Base-by-base conservation (phyloP, 1,140 invertebrate genomes). In the Drosophila rhopaloa region DNA sequence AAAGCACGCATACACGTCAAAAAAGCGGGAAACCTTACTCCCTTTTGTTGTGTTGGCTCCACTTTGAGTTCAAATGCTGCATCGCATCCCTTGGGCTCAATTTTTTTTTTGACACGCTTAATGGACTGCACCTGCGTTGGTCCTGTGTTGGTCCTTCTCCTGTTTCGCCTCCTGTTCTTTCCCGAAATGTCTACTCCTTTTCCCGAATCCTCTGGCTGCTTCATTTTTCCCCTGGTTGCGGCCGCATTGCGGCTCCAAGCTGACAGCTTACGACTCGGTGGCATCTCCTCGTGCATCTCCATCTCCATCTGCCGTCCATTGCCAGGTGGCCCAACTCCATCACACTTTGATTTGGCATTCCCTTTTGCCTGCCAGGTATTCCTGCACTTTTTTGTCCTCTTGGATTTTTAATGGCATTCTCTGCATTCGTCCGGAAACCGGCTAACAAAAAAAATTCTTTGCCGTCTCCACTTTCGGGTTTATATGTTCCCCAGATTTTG, bases 321-420 rank as follows among this genome's bases (percentile, higher is more conserved):
- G 37, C 40, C 46, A 65, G 65, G 58, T 70, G 58, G 38, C 40
- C 55, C 44, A 29, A 11, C 66, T 58, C 53, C 72, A 77, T 89
- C 80, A 70, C 63, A 71, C 80, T 88, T 88, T 88, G 84, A 88
- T 88, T 88, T 88, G 70, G 84, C 80, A 88, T 88, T 89, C 84
- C 60, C 76, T 88, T 89, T 84, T 71, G 58, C 41, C 35, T 41
- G 66, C 27, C 55, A n/a, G 43, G 50, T 44, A 29, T 56, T 57
- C 38, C 41, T 11, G 38, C 44, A 24, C 43, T 76, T 80, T 65
- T 47, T 51, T 63, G 27, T 50, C 16, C 66, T 53, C 63, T 76
- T 74, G 60, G 68, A 77, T 79, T 76, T 88, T 86, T 88, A 83
- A 86, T 83, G 72, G 44, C 61, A 61, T 48, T 50, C 70, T 62